These are phyloP conservation scores for Meriones unguiculatus DNA, from an alignment of 2,113 vertebrate species.

Conservation along the genomic window DNA sequence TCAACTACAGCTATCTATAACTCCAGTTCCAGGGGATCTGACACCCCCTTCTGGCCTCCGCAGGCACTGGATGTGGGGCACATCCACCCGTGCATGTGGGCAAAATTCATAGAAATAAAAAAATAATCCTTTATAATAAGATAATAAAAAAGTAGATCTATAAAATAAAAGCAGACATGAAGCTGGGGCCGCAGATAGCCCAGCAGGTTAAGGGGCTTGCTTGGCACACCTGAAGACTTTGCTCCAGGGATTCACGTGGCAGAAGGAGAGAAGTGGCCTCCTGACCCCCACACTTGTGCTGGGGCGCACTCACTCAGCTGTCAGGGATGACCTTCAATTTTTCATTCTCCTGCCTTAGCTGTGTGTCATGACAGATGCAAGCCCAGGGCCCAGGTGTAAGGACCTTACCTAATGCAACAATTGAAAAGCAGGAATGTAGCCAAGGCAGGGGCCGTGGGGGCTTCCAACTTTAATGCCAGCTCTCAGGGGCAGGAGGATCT, in stretches of 20 bases:
- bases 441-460: too few relatives aligned
- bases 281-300: neutral
- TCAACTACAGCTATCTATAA: neutral
- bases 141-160: neutral
- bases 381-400: neutral
- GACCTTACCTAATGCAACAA: neutral
- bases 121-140: neutral
- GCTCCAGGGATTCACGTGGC: accelerated
- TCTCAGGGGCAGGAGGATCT: neutral
- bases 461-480: neutral
- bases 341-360: neutral
- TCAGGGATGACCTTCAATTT: neutral
- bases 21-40: neutral
- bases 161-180: neutral
- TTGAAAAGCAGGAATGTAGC: neutral
- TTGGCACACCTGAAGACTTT: neutral
- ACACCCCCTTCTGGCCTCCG: neutral
- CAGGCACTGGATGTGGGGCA: neutral
- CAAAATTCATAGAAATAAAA: neutral
- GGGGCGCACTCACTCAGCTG: neutral
- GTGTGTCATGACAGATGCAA: neutral
- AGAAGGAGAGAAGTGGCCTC: accelerated
- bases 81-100: neutral
- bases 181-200: neutral
- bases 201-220: neutral